Conservation (phyloP, 23 tunicate species). For the Styela clava region DNA sequence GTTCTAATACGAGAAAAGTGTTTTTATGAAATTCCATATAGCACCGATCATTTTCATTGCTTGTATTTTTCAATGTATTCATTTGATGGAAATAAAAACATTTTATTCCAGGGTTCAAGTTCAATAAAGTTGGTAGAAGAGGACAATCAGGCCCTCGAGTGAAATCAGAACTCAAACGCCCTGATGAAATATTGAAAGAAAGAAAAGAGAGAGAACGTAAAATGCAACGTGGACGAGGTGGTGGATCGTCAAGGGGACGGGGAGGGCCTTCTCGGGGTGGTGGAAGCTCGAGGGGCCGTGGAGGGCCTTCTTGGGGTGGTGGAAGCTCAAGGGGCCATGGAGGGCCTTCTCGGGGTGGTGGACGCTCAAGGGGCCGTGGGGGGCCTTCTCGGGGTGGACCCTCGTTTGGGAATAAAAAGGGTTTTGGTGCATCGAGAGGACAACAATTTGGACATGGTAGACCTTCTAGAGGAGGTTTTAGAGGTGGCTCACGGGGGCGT, state of each 20-base stretch:
- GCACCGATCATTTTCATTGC: too few species aligned
- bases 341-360: constrained; percentile 12
- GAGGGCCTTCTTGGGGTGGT: constrained; percentile 17
- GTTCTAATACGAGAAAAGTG: too few species aligned
- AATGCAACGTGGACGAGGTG: constrained; percentile 23
- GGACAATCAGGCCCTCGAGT: constrained; percentile 18
- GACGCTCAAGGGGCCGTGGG: constrained; percentile 23
- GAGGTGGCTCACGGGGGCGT: not conserved
- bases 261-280: constrained; percentile 16
- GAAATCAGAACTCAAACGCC: constrained; percentile 68
- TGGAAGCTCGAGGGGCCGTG: constrained; percentile 9
- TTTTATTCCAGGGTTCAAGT: constrained; percentile 26
- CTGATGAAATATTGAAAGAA: constrained; percentile 75
- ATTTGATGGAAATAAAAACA: too few species aligned
- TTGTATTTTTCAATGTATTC: too few species aligned
- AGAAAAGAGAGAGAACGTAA: constrained; percentile 57
- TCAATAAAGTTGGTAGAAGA: not conserved
- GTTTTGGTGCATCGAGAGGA: not conserved
- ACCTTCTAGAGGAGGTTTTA: not conserved
- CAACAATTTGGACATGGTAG: not conserved
- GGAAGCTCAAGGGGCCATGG: constrained; percentile 20
- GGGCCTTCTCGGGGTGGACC: constrained; percentile 12
- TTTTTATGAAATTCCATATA: too few species aligned
- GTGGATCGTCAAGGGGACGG: not conserved
- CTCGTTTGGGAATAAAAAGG: not conserved